Evolutionary conservation across 2,888 invertebrate genomes (phyloP), one percentile per base, ranked within the genome.

Genomic region (Piscicola geometra): DNA sequence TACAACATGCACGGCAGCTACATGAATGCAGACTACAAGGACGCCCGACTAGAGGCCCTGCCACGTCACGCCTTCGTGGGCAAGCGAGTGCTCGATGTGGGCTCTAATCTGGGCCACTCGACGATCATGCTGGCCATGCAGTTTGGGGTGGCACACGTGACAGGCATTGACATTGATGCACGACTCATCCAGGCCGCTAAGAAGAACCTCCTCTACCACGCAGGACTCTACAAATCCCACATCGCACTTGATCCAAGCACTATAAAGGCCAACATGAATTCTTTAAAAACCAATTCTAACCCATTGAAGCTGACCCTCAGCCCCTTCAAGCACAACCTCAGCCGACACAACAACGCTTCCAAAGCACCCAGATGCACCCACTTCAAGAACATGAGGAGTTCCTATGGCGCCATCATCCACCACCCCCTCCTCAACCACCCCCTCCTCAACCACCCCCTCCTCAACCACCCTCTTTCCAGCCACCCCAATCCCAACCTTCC

Each of bases 1-100:
- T 98, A 96, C 86, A 93, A 93, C 85, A 91, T 93, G 87, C 98
- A 98, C 87, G 95, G 96, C 83, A 97, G 97, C 32, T 95, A 96
- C 84, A 89, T 97, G 50, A 93, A 94, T 86, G 88, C 91, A 32
- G 90, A 91, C 81, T 89, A 90, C 64, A 91, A 81, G 56, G 98
- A 98, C 86, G 89, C 91, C 67, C 89, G 99, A 74, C 87, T 98
- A 80, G 90, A 90, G 82, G 90, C 91, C 76, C 91, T 98, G 82
- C 90, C 92, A 81, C 87, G 89, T 66, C 91, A 93, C 81, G 88
- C 96, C 83, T 96, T 98, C 85, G 88, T 90, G 79, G 91, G 91
- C 1, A 95, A 93, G 86, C 93, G 94, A 86, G 91, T 98, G 67
- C 88, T 99, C 79, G 99, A 99, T 84, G 92, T 99, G 83, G 99